Percentiles rank a stretch among this genome's conserved stretches.
Evolutionary conservation across 1,140 invertebrate genomes (phyloP).

Genomic region (Stenopsyche tienmushanensis): DNA sequence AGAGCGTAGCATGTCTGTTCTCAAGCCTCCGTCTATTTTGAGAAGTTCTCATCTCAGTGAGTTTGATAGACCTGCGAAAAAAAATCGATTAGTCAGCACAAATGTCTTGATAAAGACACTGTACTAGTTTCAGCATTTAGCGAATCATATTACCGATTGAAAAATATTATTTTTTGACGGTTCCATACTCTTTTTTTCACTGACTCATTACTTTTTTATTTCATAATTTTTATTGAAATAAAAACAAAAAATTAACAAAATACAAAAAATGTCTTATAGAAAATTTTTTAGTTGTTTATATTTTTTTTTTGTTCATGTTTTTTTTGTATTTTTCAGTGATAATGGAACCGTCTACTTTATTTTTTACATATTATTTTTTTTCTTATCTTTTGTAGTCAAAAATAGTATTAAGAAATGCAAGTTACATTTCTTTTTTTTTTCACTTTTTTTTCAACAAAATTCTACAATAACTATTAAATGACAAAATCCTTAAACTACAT

Average conservation of each 20-base stretch:
- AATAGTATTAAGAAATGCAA: conserved; percentile 33
- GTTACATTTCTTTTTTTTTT: conserved; percentile 14
- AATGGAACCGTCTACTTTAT: conserved; percentile 23
- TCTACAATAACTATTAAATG: conserved; percentile 1
- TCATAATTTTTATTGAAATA: conserved; percentile 28
- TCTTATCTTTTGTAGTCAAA: conserved; percentile 34
- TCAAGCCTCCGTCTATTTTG: too few relatives aligned
- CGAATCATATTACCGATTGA: too few relatives aligned
- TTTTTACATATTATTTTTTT: conserved; percentile 31
- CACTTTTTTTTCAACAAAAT: conserved; percentile 33
- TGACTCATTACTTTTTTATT: conserved; percentile 30
- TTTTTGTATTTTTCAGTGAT: conserved; percentile 25
- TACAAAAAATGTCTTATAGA: conserved; percentile 10
- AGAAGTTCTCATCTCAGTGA: too few relatives aligned
- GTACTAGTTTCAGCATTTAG: too few relatives aligned
- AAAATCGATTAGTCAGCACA: too few relatives aligned
- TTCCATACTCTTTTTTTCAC: conserved; percentile 33
- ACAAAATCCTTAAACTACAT: conserved; percentile 1
- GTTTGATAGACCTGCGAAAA: too few relatives aligned
- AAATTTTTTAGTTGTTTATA: conserved; percentile 21
- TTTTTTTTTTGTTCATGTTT: conserved; percentile 27
- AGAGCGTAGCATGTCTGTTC: too few relatives aligned
- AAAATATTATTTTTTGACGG: conserved; percentile 23
- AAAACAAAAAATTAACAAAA: conserved; percentile 33
- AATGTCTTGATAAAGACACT: too few relatives aligned